phyloP scores from a whole-genome alignment of 1,140 invertebrate species.

The Ridgeia piscesae region DNA sequence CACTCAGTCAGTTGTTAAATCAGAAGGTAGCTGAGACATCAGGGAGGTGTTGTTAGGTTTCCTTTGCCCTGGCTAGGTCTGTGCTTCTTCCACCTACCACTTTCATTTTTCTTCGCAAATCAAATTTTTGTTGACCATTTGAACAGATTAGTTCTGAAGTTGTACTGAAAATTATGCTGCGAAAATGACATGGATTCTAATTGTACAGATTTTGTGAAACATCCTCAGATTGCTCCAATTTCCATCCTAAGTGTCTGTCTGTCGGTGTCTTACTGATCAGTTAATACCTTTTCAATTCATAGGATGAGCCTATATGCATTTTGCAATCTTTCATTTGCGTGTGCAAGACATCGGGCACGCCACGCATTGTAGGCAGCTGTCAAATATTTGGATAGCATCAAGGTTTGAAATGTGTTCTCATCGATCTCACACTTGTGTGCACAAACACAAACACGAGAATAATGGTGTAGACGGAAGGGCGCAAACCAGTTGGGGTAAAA shows the following conservation, averaged over 20 bases:
- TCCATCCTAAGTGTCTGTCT: neutral
- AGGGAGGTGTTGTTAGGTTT: too few species aligned
- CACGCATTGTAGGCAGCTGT: neutral
- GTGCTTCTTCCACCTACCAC: neutral
- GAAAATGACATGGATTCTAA: too few species aligned
- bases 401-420: neutral
- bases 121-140: too few species aligned
- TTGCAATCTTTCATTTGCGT: neutral
- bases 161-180: too few species aligned
- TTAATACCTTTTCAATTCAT: neutral
- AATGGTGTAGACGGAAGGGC: too few species aligned
- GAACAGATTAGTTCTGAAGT: too few species aligned
- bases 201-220: too few species aligned
- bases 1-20: neutral
- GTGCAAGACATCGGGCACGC: neutral
- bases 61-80: neutral
- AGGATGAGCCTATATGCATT: neutral
- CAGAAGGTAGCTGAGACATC: neutral
- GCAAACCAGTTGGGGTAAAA: too few species aligned
- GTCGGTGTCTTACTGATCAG: neutral
- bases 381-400: neutral
- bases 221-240: too few species aligned
- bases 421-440: neutral
- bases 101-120: too few species aligned
- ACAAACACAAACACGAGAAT: neutral